These are phyloP conservation scores for Diadegma fenestrale DNA, from an alignment of 2,888 invertebrate species.

Conservation along the genomic window DNA sequence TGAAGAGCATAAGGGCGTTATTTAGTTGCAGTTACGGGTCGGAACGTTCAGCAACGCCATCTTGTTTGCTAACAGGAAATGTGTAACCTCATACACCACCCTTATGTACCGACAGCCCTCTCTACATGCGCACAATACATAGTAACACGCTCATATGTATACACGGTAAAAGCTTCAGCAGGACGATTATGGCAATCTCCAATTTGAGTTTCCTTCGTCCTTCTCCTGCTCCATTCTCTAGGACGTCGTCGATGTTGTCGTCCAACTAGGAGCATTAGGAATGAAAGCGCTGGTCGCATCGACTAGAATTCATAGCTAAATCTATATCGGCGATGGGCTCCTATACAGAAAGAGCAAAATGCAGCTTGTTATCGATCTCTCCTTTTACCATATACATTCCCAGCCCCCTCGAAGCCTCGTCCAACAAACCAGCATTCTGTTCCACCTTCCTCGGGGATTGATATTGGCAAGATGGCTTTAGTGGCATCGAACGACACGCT, in stretches of 20 bases:
- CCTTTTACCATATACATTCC: conserved; percentile 18
- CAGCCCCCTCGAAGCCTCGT: background rate
- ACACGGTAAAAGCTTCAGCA: conserved; percentile 61
- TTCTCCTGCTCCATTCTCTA: conserved; percentile 20
- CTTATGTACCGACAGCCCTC: background rate
- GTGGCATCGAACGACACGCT: conserved; percentile 16
- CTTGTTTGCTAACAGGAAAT: conserved; percentile 7
- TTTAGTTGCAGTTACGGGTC: conserved; percentile 2
- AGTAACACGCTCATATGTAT: background rate
- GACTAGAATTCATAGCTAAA: background rate
- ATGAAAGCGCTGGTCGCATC: background rate
- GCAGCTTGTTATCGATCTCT: conserved; percentile 40
- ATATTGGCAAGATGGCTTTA: conserved; percentile 49
- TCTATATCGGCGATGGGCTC: background rate
- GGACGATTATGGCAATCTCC: conserved; percentile 64
- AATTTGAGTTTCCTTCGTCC: conserved; percentile 59
- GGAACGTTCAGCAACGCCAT: background rate
- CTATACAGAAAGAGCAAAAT: conserved; percentile 8
- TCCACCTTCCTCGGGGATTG: conserved; percentile 29
- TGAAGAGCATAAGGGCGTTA: conserved; percentile 4
- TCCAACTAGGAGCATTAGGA: conserved; percentile 29
- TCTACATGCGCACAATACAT: background rate
- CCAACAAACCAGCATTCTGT: background rate
- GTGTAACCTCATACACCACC: background rate
- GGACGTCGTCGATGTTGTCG: conserved; percentile 65